Base-by-base conservation (phyloP, 1,140 invertebrate species). In the Hyposmocoma kahamanoa region DNA sequence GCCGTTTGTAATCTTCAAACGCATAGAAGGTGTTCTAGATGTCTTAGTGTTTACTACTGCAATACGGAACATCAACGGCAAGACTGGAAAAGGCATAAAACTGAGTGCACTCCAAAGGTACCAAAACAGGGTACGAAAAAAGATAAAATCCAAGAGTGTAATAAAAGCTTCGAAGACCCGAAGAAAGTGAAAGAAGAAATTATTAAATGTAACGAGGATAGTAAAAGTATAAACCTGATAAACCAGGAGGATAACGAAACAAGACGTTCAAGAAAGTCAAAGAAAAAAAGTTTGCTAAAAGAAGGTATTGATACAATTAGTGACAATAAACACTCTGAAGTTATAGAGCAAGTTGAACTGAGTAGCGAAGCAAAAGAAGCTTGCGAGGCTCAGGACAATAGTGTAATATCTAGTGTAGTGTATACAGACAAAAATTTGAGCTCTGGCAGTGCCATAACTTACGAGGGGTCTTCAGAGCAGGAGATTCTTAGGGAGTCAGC, bases 11-110 rank as follows among this genome's bases (percentile, higher is more conserved):
- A 84, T 30, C 81, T 75, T 50, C 88, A 92, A 53, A 91, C 92
- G 64, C 82, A 95, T 57, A 86, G 91, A 90, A 58, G 93, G 54
- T 95, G 94, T 81, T 90, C 89, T 54, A 88, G 91, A 49, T 96
- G 94, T 83, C 90, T 91, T 60, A 83, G 72, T 50, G 88, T 90
- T 50, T 91, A 90, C 83, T 96, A 95, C 79, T 96, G 94, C 78
- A 91, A 90, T 34, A 92, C 90, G 63, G 91, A 92, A 55, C 94
- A 95, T 72, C 94, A 95, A 81, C 90, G 88, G 46, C 69, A 88
- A 50, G 91, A 95, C 61, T 95, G 94, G 94, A 90, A 90, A 57
- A 83, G 84, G 47, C 94, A 96, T 71, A 93, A 91, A 79, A 75
- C 73, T 59, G 82, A 87, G 41, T 90, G 89, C 65, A 62, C 65